Base-by-base conservation (phyloP, 1,140 invertebrate species). In the Heliconius hermathena region DNA sequence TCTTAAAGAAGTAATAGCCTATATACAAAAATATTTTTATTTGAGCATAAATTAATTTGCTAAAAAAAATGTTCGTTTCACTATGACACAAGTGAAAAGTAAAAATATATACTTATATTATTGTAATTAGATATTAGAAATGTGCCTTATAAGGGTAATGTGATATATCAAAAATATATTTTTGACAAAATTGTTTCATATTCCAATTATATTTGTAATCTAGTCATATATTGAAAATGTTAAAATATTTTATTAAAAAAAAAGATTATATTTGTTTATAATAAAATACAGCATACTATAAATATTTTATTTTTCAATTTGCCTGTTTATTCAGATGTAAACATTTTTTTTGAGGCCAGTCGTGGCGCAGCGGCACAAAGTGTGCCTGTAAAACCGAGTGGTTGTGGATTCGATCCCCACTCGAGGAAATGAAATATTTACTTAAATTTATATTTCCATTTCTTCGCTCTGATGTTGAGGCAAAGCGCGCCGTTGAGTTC, bases 151-250 rank as follows among this genome's bases (percentile, higher is more conserved):
- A 66, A 29, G 13, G 60, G 11, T 66, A 60, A 22, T 60, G 60
- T 66, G 60, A 66, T 66, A 66, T 26, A 66, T 26, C 22, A 66
- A 66, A 66, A 29, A 66, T 5, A 66, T 26, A 66, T 66, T 66
- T 66, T 66, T 66, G 26, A 16, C 60, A 29, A 26, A 26, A 26
- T 66, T 66, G 13, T 66, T 66, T 66, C 22, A 66, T 66, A 66
- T 18, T 66, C 60, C 22, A 66, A 26, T 26, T 26, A 29, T n/a
- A 26, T 66, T 26, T 66, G 26, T 66, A 13, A 29, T 66, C 60
- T 66, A 66, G 60, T 66, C 60, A 66, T 66, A 29, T 66, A 66
- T 29, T 29, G 26, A 66, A 66, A 66, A 66, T 66, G 22, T 66
- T 29, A 29, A 66, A 16, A 29, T 16, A 26, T 66, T 66, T 26